These are phyloP conservation scores for Machimus atricapillus DNA, from an alignment of 2,888 invertebrate genomes.

Conservation along the genomic window DNA sequence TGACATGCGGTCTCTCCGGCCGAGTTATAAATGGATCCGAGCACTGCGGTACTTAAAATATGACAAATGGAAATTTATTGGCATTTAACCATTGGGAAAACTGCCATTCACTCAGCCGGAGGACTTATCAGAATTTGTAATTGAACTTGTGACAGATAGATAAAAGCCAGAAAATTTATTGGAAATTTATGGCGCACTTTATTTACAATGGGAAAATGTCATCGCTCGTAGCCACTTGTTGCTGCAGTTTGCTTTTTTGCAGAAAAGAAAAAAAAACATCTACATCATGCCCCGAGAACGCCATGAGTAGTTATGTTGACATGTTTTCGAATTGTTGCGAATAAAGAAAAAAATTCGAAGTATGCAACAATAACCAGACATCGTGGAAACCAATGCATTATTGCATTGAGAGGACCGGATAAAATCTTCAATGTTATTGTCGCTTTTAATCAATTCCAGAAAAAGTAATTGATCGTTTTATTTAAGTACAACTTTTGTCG, in stretches of 20 bases:
- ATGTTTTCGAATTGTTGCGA: not conserved
- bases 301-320: not conserved
- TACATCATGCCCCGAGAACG: not conserved
- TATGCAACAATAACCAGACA: not conserved
- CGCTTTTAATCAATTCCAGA: not conserved
- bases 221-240: not conserved
- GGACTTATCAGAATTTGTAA: slow-evolving; percentile 38
- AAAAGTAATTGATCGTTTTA: not conserved
- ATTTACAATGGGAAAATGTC: slow-evolving; percentile 25
- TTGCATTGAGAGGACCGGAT: not conserved
- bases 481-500: not conserved
- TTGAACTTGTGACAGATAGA: slow-evolving; percentile 38
- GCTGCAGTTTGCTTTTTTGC: not conserved
- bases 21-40: slow-evolving; percentile 33
- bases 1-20: slow-evolving; percentile 30
- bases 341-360: not conserved
- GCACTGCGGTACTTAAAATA: slow-evolving; percentile 40
- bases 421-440: not conserved
- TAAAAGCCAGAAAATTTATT: slow-evolving; percentile 36
- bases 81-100: slow-evolving; percentile 36
- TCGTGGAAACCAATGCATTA: not conserved
- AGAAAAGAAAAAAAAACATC: not conserved
- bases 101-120: slow-evolving; percentile 23
- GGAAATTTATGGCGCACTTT: slow-evolving; percentile 31
- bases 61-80: slow-evolving; percentile 44